Evolutionary conservation across 2,888 invertebrate genomes (phyloP).

Genomic region (Clusia tigrina): DNA sequence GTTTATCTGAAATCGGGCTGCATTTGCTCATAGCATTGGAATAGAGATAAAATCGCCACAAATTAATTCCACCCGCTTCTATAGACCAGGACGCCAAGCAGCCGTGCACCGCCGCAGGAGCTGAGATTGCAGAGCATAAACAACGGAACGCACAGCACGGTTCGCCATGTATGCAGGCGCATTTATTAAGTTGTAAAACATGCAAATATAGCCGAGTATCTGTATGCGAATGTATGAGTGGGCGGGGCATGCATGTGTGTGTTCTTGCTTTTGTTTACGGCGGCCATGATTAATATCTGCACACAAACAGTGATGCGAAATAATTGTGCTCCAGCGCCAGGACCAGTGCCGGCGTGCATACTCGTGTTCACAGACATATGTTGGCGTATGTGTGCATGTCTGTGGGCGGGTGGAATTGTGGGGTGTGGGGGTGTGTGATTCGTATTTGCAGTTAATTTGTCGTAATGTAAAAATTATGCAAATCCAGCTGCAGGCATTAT

Average conservation of each 20-base stretch:
- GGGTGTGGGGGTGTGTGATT: conserved; percentile 9
- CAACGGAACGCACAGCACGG: not conserved
- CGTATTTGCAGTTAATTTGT: conserved; percentile 30
- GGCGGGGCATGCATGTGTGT: too few species aligned
- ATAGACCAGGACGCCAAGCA: too few species aligned
- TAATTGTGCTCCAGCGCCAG: not conserved
- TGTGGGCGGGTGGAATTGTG: conserved; percentile 1
- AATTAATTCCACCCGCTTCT: too few species aligned
- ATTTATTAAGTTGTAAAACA: conserved; percentile 26
- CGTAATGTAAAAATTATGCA: conserved; percentile 31
- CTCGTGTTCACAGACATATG: not conserved
- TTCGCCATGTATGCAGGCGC: not conserved
- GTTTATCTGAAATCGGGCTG: too few species aligned
- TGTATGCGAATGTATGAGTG: not conserved
- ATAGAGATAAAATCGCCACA: too few species aligned
- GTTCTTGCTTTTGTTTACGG: conserved; percentile 17
- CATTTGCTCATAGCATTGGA: too few species aligned
- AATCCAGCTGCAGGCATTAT: conserved; percentile 17
- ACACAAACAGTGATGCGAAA: not conserved
- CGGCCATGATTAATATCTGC: conserved; percentile 19
- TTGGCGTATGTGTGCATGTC: not conserved
- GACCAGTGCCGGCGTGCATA: too few species aligned
- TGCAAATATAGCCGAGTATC: conserved; percentile 2
- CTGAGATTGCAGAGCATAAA: too few species aligned
- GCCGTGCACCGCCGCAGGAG: too few species aligned